Evolutionary conservation across 2,797 vertebrate genomes (phyloP), one percentile per base, ranked within the genome.

Genomic region (Octomys mimax): DNA sequence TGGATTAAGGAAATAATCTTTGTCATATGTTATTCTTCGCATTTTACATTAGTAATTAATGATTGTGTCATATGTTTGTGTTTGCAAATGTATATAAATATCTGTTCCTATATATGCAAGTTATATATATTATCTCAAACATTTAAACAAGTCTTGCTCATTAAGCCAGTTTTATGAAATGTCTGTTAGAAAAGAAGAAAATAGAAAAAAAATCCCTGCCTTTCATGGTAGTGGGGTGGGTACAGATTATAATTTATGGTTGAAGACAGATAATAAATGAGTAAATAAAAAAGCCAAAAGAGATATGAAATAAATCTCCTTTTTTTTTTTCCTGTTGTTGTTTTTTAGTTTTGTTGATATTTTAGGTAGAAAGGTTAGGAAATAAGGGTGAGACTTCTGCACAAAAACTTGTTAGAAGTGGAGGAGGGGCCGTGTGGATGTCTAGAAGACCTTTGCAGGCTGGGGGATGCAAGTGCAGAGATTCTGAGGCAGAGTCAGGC

Each of bases 141-240:
- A 78, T 68, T 88, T 75, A 80, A 80, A 61, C 19, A 66, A 19
- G 64, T 4, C 11, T 79, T 49, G 11, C 49, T 49, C 49, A 49
- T 88, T 75, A 80, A 80, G 59, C 54, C 54, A 57, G 16, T 92
- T 68, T 85, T 81, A 39, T 94, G 73, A 94, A 91, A 36, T 84
- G 5, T 57, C 42, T 49, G 28, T 77, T 31, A 77, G 42, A 52
- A 75, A 59, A 82, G n/a, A 33, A 87, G 36, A 81, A 46, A 91
- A 79, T 14, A 64, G 7, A 62, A 6, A 75, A 52, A 52, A 85
- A 89, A 85, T 36, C n/a, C 11, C 13, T 66, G 39, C 21, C 6
- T 87, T 85, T 59, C 6, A 22, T 22, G 86, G 52, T 73, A 73
- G 71, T 85, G 22, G 39, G 12, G 66, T 70, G 39, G 13, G 66